These are phyloP conservation scores for Drosophila willistoni DNA, from an alignment of 1,140 invertebrate species.

Conservation along the genomic window DNA sequence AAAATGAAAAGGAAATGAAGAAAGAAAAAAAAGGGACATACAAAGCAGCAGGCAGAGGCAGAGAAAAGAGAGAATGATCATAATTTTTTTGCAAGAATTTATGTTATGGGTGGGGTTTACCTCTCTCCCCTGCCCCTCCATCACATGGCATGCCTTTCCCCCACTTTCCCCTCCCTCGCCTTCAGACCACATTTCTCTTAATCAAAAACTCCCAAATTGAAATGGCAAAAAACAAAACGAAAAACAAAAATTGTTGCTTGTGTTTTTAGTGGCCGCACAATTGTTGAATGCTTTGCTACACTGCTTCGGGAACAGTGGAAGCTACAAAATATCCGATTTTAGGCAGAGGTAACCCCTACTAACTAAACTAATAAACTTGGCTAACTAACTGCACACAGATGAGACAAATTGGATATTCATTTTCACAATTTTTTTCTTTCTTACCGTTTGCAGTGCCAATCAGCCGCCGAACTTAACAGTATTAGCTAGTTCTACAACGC, in stretches of 20 bases:
- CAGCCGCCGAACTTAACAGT: constrained; percentile 81
- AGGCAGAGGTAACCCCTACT: constrained; percentile 7
- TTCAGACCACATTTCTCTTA: no score
- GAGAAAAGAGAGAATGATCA: background rate
- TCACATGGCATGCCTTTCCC: no score
- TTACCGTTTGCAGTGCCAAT: constrained; percentile 55
- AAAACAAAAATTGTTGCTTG: background rate
- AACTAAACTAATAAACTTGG: background rate
- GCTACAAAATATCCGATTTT: constrained; percentile 9
- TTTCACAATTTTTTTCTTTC: background rate
- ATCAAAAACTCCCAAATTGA: background rate
- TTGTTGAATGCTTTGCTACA: constrained; percentile 20
- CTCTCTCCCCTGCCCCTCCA: no score
- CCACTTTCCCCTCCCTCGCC: no score
- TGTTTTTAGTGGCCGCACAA: constrained; percentile 23
- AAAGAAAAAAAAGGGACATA: background rate
- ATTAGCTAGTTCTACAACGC: constrained; percentile 66
- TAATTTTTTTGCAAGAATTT: no score
- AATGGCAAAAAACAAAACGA: background rate
- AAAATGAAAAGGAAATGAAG: background rate
- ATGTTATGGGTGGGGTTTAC: no score
- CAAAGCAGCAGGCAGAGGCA: background rate
- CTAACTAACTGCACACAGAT: background rate
- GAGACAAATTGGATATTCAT: no score
- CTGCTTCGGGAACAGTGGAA: constrained; percentile 22